A percentile compares a stretch with the other conserved stretches of the same genome.
Conservation (phyloP, 1,140 invertebrate species). For the Thaumatotibia leucotreta region DNA sequence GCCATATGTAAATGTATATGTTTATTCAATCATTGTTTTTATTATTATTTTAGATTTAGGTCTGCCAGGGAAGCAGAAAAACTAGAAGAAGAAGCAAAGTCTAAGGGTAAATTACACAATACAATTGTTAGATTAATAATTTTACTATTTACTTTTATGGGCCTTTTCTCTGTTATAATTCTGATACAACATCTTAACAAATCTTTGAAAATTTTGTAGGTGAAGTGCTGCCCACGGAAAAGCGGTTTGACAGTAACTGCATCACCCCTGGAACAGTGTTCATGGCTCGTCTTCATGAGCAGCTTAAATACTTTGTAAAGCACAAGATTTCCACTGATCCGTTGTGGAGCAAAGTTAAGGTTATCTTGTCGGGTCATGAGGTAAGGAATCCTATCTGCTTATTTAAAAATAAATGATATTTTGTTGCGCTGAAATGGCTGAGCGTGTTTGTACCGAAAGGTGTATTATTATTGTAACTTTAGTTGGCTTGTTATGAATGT, state of each 20-base stretch:
- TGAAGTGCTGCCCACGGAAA: conserved; percentile 83
- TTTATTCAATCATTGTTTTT: conserved; percentile 16
- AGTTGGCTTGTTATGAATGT: no score
- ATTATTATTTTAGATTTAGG: conserved; percentile 83
- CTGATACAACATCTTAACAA: no score
- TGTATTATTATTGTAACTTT: no score
- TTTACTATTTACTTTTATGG: no score
- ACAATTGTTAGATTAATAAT: no score
- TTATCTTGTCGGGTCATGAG: conserved; percentile 91
- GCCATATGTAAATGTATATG: no score
- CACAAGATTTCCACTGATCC: conserved; percentile 91
- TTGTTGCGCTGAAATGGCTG: not conserved
- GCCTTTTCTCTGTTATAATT: no score
- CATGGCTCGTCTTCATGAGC: conserved; percentile 91
- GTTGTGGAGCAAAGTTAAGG: conserved; percentile 88
- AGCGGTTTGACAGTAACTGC: conserved; percentile 96
- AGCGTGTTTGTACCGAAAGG: no score
- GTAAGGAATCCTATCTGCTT: conserved; percentile 66
- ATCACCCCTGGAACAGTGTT: conserved; percentile 97
- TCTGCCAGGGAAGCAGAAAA: conserved; percentile 93
- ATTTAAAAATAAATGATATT: not conserved
- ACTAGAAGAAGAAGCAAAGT: conserved; percentile 84
- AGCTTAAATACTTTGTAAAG: conserved; percentile 92
- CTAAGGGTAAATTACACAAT: conserved; percentile 72
- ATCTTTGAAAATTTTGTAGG: no score